Conservation (phyloP, 2,888 invertebrate species). For the Lissonota sp. region DNA sequence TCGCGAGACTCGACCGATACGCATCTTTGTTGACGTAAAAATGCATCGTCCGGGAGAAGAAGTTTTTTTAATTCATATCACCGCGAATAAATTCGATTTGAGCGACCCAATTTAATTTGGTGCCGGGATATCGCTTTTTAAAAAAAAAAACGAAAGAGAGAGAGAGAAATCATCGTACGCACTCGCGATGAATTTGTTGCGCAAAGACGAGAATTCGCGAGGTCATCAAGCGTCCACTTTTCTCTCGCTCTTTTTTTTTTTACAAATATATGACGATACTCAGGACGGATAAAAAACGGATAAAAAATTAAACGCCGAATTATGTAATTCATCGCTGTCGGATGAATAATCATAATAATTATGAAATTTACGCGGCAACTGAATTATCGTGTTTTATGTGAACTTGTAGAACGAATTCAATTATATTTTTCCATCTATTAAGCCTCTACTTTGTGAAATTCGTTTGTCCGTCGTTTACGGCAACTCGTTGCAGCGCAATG, state of each 20-base stretch:
- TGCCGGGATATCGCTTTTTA: constrained; percentile 37
- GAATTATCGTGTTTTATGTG: too few species aligned
- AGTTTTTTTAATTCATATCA: constrained; percentile 4
- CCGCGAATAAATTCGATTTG: constrained; percentile 20
- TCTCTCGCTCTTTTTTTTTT: background rate
- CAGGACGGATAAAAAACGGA: constrained; percentile 20
- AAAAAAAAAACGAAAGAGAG: background rate
- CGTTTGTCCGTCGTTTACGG: too few species aligned
- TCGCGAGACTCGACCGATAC: constrained; percentile 10
- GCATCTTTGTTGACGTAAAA: background rate
- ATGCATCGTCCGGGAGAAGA: background rate
- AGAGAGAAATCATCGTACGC: constrained; percentile 26
- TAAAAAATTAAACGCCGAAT: constrained; percentile 4
- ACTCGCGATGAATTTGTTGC: constrained; percentile 10
- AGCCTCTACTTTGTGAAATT: too few species aligned
- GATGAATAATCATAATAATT: background rate
- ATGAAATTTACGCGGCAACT: too few species aligned
- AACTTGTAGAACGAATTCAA: background rate
- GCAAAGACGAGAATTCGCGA: constrained; percentile 43
- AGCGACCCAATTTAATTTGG: constrained; percentile 50
- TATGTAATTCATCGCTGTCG: constrained; percentile 31
- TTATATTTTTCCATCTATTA: background rate
- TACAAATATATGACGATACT: background rate
- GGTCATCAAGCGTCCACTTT: constrained; percentile 5
- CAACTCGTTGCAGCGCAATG: too few species aligned